Evolutionary conservation across 2,797 vertebrate genomes (phyloP), one percentile per base, ranked within the genome.

Genomic region (Varecia variegata): DNA sequence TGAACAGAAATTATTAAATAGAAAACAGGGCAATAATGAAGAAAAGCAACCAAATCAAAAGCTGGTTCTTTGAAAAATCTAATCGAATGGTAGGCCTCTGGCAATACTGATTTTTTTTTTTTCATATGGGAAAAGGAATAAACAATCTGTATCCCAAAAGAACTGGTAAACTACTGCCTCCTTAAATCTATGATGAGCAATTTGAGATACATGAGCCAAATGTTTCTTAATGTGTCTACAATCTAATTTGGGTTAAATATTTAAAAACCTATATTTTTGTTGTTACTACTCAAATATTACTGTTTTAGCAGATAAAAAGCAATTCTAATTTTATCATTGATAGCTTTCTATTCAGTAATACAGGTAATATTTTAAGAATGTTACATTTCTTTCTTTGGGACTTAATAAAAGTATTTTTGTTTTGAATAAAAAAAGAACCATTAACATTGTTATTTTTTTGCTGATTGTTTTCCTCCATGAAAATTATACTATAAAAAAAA

Each of bases 361-460:
- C 71, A 90, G 38, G 13, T 80, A 62, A 80, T 73, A 79, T n/a
- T 84, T 90, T 93, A 23, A 71, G 35, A 94, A 62, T 79, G 35
- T 85, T 77, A 30, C 45, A 62, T 88, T 81, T 88, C 38, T 45
- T 52, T 70, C 30, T 21, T 35, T 71, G 56, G 18, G 10, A 86
- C 27, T 79, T 56, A 71, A 58, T 60, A 71, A 80, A 93, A 7
- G 30, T 90, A 71, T 86, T 94, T 79, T 65, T 62, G 90, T 90
- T 90, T 79, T 15, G 21, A 84, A 50, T 83, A 23, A n/a, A 52
- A 67, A 85, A 88, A 70, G 47, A 68, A 45, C 25, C 9, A 56
- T 84, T 94, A 79, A 77, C 38, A 40, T 68, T 83, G 56, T 67
- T 76, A 68, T 58, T 94, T 89, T 89, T 68, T 14, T n/a, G n/a